Evolutionary conservation across 2,113 vertebrate species (phyloP), one percentile per base, ranked within the genome.

Genomic region (Rhynchomys soricoides): DNA sequence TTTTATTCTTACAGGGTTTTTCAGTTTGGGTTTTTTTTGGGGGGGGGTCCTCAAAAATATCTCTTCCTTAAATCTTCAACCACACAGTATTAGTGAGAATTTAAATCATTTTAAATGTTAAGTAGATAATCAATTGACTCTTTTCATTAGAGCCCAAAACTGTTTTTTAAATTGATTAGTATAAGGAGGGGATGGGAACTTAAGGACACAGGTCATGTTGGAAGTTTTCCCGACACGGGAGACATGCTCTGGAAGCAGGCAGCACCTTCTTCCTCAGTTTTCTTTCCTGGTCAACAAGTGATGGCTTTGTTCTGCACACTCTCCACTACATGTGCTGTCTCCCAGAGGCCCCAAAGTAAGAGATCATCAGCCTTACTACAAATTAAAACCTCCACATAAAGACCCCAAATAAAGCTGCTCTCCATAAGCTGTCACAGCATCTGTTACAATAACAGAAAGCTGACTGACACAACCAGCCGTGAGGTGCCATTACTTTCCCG

Each of bases 81-180:
- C n/a, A 37, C 45, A 82, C 81, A 83, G 43, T 29, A 55, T 3
- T 62, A 92, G 48, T 40, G 57, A 59, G 24, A 75, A 77, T 66
- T 77, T 57, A 82, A 89, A 68, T 26, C 89, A 89, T 48, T 83
- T 92, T 89, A 89, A 43, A 89, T 70, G 45, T 57, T n/a, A 92
- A 57, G n/a, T 43, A n/a, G 12, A 50, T 77, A 59, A 77, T 64
- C 52, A 34, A 82, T 52, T 79, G 70, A 52, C 31, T 79, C 64
- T 62, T 40, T 81, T 87, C 11, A 62, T 79, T 48, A 48, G 22
- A 83, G 31, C 17, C n/a, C 31, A 64, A 64, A 34, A 43, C 50
- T 26, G 19, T 66, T 86, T 59, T 43, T 71, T 71, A 59, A 34
- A n/a, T n/a, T 82, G 45, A 86, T 52, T 74, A 8, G n/a, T 77